Conservation (phyloP, 2,888 invertebrate species). For the Eudemis profundana region DNA sequence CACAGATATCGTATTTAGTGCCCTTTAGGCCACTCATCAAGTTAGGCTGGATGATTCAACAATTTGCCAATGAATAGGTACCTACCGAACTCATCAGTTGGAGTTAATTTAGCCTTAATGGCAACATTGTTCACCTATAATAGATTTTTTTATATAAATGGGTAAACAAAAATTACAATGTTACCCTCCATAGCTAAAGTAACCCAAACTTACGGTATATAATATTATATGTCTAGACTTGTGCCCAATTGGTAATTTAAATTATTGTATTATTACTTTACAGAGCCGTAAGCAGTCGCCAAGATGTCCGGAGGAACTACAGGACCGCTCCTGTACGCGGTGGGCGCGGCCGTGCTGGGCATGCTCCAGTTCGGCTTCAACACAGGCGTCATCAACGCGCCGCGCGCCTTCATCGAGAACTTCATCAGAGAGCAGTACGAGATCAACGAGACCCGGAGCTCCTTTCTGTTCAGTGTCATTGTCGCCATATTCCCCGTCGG, state of each 20-base stretch:
- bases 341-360: constrained; percentile 87
- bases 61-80: too few relatives aligned
- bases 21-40: too few relatives aligned
- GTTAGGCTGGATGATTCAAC: too few relatives aligned
- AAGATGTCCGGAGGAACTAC: constrained; percentile 83
- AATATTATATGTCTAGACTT: not conserved
- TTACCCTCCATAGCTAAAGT: too few relatives aligned
- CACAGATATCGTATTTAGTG: too few relatives aligned
- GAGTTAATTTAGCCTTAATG: too few relatives aligned
- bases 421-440: constrained; percentile 86
- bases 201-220: too few relatives aligned
- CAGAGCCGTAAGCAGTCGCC: constrained; percentile 59
- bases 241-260: not conserved
- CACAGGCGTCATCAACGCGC: constrained; percentile 89
- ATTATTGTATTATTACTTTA: constrained; percentile 51
- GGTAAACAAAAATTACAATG: too few relatives aligned
- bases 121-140: too few relatives aligned
- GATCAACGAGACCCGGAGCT: constrained; percentile 67
- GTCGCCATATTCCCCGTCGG: constrained; percentile 92
- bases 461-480: constrained; percentile 86
- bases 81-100: too few relatives aligned
- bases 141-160: too few relatives aligned
- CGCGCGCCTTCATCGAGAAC: constrained; percentile 86
- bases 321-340: constrained; percentile 87
- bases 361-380: constrained; percentile 91